phyloP scores from a whole-genome alignment of 2,113 vertebrate species.

The Alaudala cheleensis region DNA sequence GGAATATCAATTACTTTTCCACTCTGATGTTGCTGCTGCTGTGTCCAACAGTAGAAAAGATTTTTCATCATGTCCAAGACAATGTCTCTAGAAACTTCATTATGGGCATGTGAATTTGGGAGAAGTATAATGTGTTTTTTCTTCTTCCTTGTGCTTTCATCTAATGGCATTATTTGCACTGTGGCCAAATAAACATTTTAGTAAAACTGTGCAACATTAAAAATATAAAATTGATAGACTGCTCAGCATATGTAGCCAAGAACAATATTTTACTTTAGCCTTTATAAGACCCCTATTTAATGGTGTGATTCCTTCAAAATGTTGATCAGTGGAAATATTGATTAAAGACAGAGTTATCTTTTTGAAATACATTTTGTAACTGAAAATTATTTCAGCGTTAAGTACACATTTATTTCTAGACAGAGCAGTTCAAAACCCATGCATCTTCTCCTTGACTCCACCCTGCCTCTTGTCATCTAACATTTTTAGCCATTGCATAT shows the following conservation, averaged over 20 bases:
- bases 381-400: not conserved
- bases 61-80: not conserved
- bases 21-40: not conserved
- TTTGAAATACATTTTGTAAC: not conserved
- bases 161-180: not conserved
- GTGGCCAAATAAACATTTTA: not conserved
- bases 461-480: not conserved
- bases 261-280: not conserved
- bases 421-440: not conserved
- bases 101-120: rapidly evolving
- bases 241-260: not conserved
- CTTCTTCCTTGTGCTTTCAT: not conserved
- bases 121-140: not conserved
- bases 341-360: not conserved
- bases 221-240: not conserved
- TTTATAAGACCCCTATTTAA: not conserved
- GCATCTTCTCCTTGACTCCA: not conserved
- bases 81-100: not conserved
- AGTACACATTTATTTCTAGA: not conserved
- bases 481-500: not conserved
- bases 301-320: not conserved
- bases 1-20: not conserved
- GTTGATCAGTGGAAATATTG: not conserved
- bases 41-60: not conserved
- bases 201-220: not conserved